Evolutionary conservation across 2,113 vertebrate genomes (phyloP).

Genomic region (Otus sunia): DNA sequence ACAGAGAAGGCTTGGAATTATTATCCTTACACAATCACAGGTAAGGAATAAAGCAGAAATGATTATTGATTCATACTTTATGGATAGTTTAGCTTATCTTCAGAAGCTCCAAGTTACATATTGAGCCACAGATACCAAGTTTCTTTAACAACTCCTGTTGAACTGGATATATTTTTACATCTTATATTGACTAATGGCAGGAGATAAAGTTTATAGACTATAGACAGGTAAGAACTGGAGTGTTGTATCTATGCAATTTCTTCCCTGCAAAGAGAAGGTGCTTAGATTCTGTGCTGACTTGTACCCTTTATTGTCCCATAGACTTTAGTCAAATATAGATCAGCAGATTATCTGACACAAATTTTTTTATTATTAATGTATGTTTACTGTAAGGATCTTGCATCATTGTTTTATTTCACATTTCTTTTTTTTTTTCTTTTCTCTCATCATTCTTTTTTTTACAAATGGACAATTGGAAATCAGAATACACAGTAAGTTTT

Average conservation of each 20-base stretch:
- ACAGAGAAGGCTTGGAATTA: slow-evolving; percentile 99
- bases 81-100: neutral
- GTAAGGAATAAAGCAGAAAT: slow-evolving; percentile 73
- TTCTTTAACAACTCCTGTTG: neutral
- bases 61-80: neutral
- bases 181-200: neutral
- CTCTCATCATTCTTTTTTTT: neutral
- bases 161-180: neutral
- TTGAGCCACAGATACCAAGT: neutral
- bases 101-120: neutral
- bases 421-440: slow-evolving; percentile 52
- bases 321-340: neutral
- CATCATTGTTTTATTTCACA: slow-evolving; percentile 41
- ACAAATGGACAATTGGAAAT: slow-evolving; percentile 57
- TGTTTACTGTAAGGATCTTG: slow-evolving; percentile 37
- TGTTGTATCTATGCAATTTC: neutral
- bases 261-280: neutral
- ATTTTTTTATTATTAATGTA: neutral
- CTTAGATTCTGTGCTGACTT: neutral
- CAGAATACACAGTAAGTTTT: slow-evolving; percentile 95
- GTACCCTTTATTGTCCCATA: neutral
- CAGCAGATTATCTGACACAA: neutral
- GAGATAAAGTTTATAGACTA: neutral
- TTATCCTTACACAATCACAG: slow-evolving; percentile 97
- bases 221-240: neutral